Base-by-base conservation (phyloP, 53 echinoderm and acorn worm genomes). In the Actinopyga echinites region DNA sequence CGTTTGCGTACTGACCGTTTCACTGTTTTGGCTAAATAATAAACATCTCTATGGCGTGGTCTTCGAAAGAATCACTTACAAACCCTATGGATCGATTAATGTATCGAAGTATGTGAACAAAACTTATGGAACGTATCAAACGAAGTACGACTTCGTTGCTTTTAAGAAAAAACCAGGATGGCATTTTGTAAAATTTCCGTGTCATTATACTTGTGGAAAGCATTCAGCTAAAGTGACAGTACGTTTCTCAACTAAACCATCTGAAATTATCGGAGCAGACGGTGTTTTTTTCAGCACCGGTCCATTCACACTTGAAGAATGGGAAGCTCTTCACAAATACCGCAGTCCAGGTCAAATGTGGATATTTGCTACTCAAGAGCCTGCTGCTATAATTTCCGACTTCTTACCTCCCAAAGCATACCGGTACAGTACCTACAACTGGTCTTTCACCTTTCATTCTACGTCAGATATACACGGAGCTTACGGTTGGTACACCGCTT, bases 381-480 rank as follows among this genome's bases (percentile, higher is more conserved):
- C 68, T 36, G 68, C 68, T 10, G 11, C 68, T 33, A 36, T 68
- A 2, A 19, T 68, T 2, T 30, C 33, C 13, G 68, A 68, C 33
- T 68, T 30, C 30, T 68, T 68, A n/a, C 68, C 68, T 10, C 68
- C 68, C 9, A 68, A 68, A 36, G 68, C 12, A 21, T 68, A 68
- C 68, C 30, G 68, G n/a, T 68, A 68, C 37, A 10, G 2, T 68
- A 17, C 68, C 5, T 68, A 68, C n/a, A 68, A 68, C 34, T 68
- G 68, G 68, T 68, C 68, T 68, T 68, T 68, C 68, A 68, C 68
- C 12, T 68, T 68, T n/a, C 68, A 68, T 15, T 68, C 68, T 30
- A 68, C 32, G 33, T 68, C 68, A 12, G 68, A 68, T 13, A 26
- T 68, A 31, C 68, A 68, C 36, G 68, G 68, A 17, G 68, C 68